phyloP scores from a whole-genome alignment of 2,888 invertebrate species.

The Oscheius sp. region DNA sequence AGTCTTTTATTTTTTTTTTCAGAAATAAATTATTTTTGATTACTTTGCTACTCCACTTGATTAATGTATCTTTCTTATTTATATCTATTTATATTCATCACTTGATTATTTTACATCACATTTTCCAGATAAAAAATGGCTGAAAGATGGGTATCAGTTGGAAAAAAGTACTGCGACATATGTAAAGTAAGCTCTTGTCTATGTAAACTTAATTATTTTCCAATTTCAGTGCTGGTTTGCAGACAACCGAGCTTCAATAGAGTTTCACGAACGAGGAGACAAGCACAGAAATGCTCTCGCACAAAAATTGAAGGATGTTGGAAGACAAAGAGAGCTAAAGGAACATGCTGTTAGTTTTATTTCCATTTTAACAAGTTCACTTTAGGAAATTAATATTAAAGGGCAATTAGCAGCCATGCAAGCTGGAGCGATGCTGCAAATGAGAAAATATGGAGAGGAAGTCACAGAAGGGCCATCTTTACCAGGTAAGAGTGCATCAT shows the following conservation, averaged over 20 bases:
- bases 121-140: conserved; percentile 61
- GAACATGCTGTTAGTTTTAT: conserved; percentile 39
- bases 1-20: too few relatives aligned
- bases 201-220: too few relatives aligned
- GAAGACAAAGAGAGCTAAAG: conserved; percentile 40
- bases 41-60: too few relatives aligned
- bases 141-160: conserved; percentile 87
- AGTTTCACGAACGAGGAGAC: conserved; percentile 65
- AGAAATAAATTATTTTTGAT: too few relatives aligned
- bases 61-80: not conserved
- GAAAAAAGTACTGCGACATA: conserved; percentile 92
- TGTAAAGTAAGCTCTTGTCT: conserved; percentile 79
- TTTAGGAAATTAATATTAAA: conserved; percentile 49
- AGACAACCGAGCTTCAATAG: conserved; percentile 83
- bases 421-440: conserved; percentile 56
- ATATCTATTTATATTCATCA: not conserved
- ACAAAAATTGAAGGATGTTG: conserved; percentile 49
- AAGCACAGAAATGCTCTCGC: conserved; percentile 61
- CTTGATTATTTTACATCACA: too few relatives aligned
- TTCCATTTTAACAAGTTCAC: not conserved
- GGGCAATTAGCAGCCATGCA: conserved; percentile 64
- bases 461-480: conserved; percentile 38
- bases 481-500: too few relatives aligned
- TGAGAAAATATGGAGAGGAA: conserved; percentile 45
- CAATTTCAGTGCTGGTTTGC: conserved; percentile 84